Base-by-base conservation (phyloP, 2,113 vertebrate genomes). In the Ia io region DNA sequence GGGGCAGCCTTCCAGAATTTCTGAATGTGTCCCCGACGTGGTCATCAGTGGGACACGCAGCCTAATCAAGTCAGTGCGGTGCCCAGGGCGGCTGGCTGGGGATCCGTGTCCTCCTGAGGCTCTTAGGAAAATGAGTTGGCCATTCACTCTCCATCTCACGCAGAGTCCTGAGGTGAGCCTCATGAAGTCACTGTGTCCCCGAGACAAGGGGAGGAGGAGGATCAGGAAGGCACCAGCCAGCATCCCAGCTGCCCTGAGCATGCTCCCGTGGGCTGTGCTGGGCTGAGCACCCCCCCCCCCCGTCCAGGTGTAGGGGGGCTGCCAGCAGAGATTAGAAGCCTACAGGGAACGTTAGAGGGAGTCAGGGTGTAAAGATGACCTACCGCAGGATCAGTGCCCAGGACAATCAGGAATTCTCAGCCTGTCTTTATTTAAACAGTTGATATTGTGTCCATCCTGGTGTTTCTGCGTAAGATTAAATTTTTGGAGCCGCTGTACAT, bases 111-210 rank as follows among this genome's bases (percentile, higher is more conserved):
- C 59, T 70, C 80, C 47, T 18, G 28, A 18, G 86, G 59, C 76
- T 87, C 59, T 87, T 79, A 90, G 53, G 32, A n/a, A 95, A 96
- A 91, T 87, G 90, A 93, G 53, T 63, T 40, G 47, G 65, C 18
- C 47, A 63, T 95, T 92, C 63, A 78, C 17, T 74, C 56, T 82
- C 13, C 17, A n/a, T 78, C 40, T 12, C 25, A 44, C 6, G 5
- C 90, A 85, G 78, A 73, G 30, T 78, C 30, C n/a, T 0, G 20
- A 42, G 65, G n/a, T 77, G 79, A 91, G 63, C 49, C 80, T 9
- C 32, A 11, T 69, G 93, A 93, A 65, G 79, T 94, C 91, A 88
- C 56, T 25, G 12, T 69, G 32, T 94, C 40, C 73, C 61, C 14
- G 35, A 67, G 70, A 83, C 84, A 37, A 61, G 0, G 0, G 28